Evolutionary conservation across 1,140 invertebrate genomes (phyloP).

Genomic region (Lepidurus couesii): DNA sequence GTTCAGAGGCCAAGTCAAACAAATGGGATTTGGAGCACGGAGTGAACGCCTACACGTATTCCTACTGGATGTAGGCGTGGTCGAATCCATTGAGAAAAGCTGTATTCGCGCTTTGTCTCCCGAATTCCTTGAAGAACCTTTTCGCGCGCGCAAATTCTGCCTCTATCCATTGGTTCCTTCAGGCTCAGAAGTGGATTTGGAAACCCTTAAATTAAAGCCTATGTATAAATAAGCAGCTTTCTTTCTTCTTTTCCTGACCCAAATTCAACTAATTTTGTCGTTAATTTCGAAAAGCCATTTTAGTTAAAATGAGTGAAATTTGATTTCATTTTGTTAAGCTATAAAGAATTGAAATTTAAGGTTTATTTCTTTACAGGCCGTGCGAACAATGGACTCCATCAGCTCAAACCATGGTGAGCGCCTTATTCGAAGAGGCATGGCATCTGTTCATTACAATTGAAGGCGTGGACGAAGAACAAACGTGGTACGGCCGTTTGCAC

Average conservation of each 20-base stretch:
- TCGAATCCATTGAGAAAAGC: not conserved
- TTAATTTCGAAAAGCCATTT: too few species aligned
- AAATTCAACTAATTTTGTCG: too few species aligned
- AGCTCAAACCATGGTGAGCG: not conserved
- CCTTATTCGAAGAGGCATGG: not conserved
- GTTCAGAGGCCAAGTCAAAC: not conserved
- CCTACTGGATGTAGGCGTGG: not conserved
- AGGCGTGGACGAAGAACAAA: not conserved
- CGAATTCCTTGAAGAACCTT: not conserved
- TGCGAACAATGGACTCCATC: constrained; percentile 8
- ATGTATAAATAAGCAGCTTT: not conserved
- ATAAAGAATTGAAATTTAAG: too few species aligned
- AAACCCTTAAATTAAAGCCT: not conserved
- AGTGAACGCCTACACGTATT: not conserved
- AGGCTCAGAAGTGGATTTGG: not conserved
- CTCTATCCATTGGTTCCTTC: constrained; percentile 4
- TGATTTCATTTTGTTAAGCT: not conserved
- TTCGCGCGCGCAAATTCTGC: not conserved
- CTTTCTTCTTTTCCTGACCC: too few species aligned
- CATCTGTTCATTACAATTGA: not conserved
- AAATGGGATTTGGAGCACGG: not conserved
- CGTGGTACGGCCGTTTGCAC: not conserved
- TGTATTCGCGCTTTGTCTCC: not conserved
- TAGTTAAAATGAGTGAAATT: too few species aligned
- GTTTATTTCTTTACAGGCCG: not conserved